Percentiles rank a stretch among this genome's conserved stretches.
Conservation (phyloP, 2,888 invertebrate genomes). For the Drosophila monieri region DNA sequence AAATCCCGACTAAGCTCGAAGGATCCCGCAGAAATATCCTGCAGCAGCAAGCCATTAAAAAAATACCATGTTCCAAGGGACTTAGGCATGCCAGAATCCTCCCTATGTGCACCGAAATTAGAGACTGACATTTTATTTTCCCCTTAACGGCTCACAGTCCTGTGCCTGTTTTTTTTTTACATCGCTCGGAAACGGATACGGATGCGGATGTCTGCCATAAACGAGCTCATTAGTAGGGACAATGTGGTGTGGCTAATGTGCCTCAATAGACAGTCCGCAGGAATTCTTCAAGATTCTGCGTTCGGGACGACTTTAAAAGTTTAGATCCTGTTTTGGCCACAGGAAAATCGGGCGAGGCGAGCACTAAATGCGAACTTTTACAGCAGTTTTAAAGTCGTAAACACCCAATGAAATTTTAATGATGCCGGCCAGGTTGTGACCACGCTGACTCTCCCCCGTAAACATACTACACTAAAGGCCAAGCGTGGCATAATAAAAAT, state of each 20-base stretch:
- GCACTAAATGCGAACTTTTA: constrained; percentile 59
- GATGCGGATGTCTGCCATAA: constrained; percentile 61
- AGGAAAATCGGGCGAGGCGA: constrained; percentile 14
- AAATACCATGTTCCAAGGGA: constrained; percentile 9
- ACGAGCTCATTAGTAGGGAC: constrained; percentile 68
- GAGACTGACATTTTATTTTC: constrained; percentile 21
- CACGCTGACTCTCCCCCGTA: constrained; percentile 8
- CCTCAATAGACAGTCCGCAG: constrained; percentile 34
- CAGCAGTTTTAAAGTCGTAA: constrained; percentile 69
- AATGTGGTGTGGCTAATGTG: constrained; percentile 51
- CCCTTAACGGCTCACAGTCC: constrained; percentile 4
- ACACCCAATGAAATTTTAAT: constrained; percentile 76
- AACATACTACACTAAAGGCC: not conserved
- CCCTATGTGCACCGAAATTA: constrained; percentile 28
- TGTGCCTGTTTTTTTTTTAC: constrained; percentile 17
- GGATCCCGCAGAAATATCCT: constrained; percentile 30
- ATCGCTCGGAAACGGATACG: constrained; percentile 50
- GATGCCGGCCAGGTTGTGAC: constrained; percentile 30
- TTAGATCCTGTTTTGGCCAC: constrained; percentile 63
- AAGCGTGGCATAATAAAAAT: constrained; percentile 11
- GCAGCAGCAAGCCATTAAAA: constrained; percentile 29
- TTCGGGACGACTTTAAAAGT: constrained; percentile 18
- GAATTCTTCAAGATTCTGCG: constrained; percentile 26
- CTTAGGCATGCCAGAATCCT: constrained; percentile 23
- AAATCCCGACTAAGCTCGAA: constrained; percentile 14